Evolutionary conservation across 2,797 vertebrate genomes (phyloP), one percentile per base, ranked within the genome.

Genomic region (Notolabrus celidotus): DNA sequence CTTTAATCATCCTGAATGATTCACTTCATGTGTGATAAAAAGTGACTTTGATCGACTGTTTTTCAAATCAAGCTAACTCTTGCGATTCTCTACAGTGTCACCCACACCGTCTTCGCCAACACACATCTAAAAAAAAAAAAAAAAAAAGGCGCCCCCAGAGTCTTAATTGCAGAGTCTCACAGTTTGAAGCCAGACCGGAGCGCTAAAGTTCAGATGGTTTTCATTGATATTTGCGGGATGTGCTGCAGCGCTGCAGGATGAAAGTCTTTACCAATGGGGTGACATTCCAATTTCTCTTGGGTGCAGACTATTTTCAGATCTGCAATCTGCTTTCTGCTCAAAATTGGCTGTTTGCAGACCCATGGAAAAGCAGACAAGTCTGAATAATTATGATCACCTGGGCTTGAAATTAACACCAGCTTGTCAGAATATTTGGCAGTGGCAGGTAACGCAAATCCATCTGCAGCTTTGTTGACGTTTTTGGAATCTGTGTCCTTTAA

Each of bases 371-470:
- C 47, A 65, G 27, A 79, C 45, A 64, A 72, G 63, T 85, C 68
- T 56, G 66, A 90, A 83, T 83, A 82, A 83, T 82, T 87, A 82
- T 57, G 73, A 84, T 78, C 82, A 83, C 55, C 64, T 70, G 77
- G 63, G 77, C 80, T 84, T 88, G 77, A 86, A 90, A 89, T 85
- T 74, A 85, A 87, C 63, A 83, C 49, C 68, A 60, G 52, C 53
- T 65, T 43, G 59, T 50, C 34, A 38, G 53, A 71, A 50, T 69
- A 85, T 77, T 20, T 71, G 65, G 67, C 61, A 67, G 22, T 53
- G 67, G 57, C 65, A 74, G 60, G 73, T 77, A 58, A 61, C 27
- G 53, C 57, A 68, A 54, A 66, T 79, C 33, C 41, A 77, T 65
- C 71, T 63, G 62, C 59, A 56, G 62, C 58, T 67, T 67, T 69